These are phyloP conservation scores for Macrobrachium rosenbergii DNA, from an alignment of 1,140 invertebrate genomes.

Conservation along the genomic window DNA sequence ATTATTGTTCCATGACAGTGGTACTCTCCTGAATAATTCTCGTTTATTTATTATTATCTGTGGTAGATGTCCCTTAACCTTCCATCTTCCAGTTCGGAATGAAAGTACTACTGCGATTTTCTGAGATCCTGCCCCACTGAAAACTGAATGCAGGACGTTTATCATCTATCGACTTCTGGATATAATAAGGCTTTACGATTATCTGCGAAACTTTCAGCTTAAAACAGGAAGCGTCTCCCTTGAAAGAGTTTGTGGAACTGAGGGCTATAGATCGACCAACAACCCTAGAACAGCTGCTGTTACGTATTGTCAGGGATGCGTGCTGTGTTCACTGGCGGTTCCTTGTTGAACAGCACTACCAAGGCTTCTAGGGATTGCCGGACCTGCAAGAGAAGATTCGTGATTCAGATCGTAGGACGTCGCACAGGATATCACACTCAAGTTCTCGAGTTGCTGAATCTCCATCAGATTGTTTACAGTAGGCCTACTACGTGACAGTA, in stretches of 20 bases:
- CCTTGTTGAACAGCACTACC: conserved; percentile 72
- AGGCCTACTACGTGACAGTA: no score
- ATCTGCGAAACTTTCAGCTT: no score
- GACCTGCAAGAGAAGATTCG: conserved; percentile 71
- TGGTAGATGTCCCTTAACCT: no score
- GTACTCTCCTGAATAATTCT: no score
- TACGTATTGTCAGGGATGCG: conserved; percentile 59
- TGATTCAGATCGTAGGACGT: neutral
- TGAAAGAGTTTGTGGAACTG: conserved; percentile 9
- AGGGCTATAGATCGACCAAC: conserved; percentile 7
- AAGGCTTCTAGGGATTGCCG: conserved; percentile 76
- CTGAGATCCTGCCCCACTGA: no score
- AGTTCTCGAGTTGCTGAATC: neutral
- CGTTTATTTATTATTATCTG: no score
- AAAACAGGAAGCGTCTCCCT: neutral
- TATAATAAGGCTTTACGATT: no score
- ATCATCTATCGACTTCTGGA: no score
- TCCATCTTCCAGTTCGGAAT: no score
- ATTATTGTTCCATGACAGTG: no score
- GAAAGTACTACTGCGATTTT: no score
- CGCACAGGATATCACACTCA: neutral
- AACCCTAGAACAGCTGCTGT: conserved; percentile 31
- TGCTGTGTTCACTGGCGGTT: conserved; percentile 39
- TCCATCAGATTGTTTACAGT: neutral
- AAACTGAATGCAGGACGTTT: no score